These are phyloP conservation scores for Astreopora myriophthalma DNA, from an alignment of 64 coral and sea anemone species.

Conservation along the genomic window DNA sequence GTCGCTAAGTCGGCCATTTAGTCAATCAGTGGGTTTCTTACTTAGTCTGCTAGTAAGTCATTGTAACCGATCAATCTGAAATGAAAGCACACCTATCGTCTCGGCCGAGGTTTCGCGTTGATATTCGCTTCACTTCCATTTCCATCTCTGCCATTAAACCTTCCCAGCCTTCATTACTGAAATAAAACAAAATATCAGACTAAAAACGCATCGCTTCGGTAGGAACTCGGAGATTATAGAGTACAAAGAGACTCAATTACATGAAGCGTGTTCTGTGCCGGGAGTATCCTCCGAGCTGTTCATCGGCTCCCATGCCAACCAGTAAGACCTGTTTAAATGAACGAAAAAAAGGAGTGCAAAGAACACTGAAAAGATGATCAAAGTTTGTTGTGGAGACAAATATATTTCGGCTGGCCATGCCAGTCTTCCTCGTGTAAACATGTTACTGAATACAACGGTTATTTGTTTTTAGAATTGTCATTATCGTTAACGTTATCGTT, in stretches of 20 bases:
- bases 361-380: no score
- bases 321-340: slow-evolving; percentile 67
- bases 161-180: slow-evolving; percentile 85
- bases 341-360: background rate
- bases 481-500: no score
- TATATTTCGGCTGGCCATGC: no score
- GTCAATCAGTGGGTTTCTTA: no score
- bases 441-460: no score
- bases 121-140: slow-evolving; percentile 91
- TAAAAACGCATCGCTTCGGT: background rate
- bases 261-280: slow-evolving; percentile 86
- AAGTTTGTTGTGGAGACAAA: no score
- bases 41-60: no score
- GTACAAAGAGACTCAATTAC: slow-evolving; percentile 1
- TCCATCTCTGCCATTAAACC: slow-evolving; percentile 91
- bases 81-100: slow-evolving; percentile 80
- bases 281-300: slow-evolving; percentile 94
- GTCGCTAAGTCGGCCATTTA: no score
- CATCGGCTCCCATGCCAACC: slow-evolving; percentile 98
- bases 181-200: background rate
- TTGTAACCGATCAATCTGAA: background rate
- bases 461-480: no score
- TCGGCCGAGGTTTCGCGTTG: slow-evolving; percentile 87
- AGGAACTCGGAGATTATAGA: background rate
- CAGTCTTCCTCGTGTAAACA: no score